phyloP scores from a whole-genome alignment of 2,797 vertebrate genomes.

The Cuculus canorus region DNA sequence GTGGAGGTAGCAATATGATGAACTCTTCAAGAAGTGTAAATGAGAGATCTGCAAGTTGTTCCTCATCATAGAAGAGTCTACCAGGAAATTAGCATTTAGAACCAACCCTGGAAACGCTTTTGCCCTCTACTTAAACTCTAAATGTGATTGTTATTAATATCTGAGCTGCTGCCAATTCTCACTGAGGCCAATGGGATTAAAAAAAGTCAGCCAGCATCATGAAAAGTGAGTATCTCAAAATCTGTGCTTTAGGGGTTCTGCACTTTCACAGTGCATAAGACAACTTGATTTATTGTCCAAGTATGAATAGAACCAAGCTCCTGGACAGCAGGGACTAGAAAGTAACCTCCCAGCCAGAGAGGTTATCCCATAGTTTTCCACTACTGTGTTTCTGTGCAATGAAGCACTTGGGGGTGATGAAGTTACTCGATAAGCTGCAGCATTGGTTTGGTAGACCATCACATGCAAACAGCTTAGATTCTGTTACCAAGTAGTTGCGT shows the following conservation, averaged over 20 bases:
- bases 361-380: neutral
- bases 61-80: neutral
- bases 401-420: neutral
- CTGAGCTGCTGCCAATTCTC: neutral
- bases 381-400: neutral
- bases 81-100: neutral
- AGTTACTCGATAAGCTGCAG: neutral
- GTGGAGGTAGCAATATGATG: neutral
- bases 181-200: neutral
- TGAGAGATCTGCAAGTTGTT: neutral
- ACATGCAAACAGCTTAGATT: neutral
- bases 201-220: neutral
- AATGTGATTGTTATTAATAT: neutral
- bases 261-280: neutral
- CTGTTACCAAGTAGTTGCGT: neutral
- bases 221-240: neutral
- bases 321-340: neutral
- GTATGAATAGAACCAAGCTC: neutral
- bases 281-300: neutral
- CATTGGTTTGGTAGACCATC: neutral
- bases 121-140: neutral
- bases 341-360: neutral
- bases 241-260: neutral
- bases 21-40: neutral
- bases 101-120: neutral